phyloP scores from a whole-genome alignment of 2,888 invertebrate genomes.

The Orthosia gracilis region DNA sequence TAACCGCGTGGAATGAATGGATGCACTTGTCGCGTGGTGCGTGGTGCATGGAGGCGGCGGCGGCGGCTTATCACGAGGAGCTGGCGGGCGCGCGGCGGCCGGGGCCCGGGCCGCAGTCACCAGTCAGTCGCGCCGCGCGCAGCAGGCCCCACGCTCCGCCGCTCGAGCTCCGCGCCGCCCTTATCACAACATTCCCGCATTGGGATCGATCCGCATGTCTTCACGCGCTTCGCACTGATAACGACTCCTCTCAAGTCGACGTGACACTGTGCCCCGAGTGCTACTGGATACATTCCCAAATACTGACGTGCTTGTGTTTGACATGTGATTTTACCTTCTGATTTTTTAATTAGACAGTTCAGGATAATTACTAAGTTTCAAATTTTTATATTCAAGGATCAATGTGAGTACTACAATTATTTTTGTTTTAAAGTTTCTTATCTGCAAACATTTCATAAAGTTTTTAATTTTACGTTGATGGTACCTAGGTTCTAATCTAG shows the following conservation, averaged over 20 bases:
- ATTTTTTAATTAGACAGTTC: conserved; percentile 61
- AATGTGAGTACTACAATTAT: conserved; percentile 60
- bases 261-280: conserved; percentile 84
- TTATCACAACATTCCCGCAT: conserved; percentile 85
- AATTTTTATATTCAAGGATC: conserved; percentile 62
- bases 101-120: conserved; percentile 71
- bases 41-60: conserved; percentile 62
- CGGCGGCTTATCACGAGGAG: conserved; percentile 70
- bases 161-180: conserved; percentile 68
- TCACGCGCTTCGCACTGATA: conserved; percentile 79
- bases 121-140: conserved; percentile 86
- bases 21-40: conserved; percentile 81
- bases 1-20: conserved; percentile 79
- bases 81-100: conserved; percentile 53
- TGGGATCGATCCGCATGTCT: conserved; percentile 88
- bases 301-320: conserved; percentile 77
- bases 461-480: neutral
- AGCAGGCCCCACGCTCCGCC: conserved; percentile 75
- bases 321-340: conserved; percentile 74
- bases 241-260: conserved; percentile 74
- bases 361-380: conserved; percentile 63
- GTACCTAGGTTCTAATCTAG: neutral
- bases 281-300: conserved; percentile 68
- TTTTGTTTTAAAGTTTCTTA: conserved; percentile 37
- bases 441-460: conserved; percentile 26